Evolutionary conservation across 1,140 invertebrate genomes (phyloP), one percentile per base, ranked within the genome.

Genomic region (Physella acuta): DNA sequence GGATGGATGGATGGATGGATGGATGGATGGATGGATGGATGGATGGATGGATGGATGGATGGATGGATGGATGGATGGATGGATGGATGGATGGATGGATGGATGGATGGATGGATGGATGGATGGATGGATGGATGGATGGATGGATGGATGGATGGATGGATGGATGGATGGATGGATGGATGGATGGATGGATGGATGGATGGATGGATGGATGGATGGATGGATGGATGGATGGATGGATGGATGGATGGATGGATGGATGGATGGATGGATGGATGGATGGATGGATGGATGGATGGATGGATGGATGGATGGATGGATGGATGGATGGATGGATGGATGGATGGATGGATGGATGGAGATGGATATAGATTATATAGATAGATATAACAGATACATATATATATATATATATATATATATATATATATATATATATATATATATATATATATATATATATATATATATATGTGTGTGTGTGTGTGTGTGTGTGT

Each of bases 381-480:
- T 44, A 44, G 8, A 44, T 44, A 44, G 8, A 44, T 44, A 44
- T 20, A 8, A 44, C 20, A 44, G 8, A 44, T 44, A 44, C 39
- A 44, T 44, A 44, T 20, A 44, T 44, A n/a, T n/a, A 44, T 20
- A 44, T 44, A 44, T 20, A 44, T 44, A 44, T 20, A 44, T 44
- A 44, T 20, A 44, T 44, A 55, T 24, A 55, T n/a, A 55, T 5
- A 55, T n/a, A 55, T 5, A 55, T 55, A 55, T 24, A 26, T 55
- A 55, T 24, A 26, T 55, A 55, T 24, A 26, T 55, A 55, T 24
- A 26, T 55, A 26, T 24, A 26, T 55, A 55, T 55, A 55, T 55
- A 55, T 24, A 55, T 55, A 55, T 55, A 26, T 24, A 26, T 55
- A 55, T 24, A 26, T 55, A 55, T 55, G 30, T 59, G 24, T 59